phyloP scores from a whole-genome alignment of 2,888 invertebrate species.

The Blastobasis adustella region DNA sequence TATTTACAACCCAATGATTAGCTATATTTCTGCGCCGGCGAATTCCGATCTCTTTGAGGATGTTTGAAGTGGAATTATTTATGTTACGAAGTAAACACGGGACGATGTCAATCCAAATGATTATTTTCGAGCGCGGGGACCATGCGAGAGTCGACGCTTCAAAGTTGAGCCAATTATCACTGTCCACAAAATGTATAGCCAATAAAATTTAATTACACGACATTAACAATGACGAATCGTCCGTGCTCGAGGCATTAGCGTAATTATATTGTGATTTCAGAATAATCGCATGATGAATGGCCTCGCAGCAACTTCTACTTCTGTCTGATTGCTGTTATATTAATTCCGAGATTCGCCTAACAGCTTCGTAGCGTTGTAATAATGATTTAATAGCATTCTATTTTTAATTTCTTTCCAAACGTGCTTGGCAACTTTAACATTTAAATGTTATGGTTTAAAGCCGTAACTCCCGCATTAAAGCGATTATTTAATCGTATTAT shows the following conservation, averaged over 20 bases:
- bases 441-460: too few relatives aligned
- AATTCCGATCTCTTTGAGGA: too few relatives aligned
- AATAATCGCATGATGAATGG: constrained; percentile 60
- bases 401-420: not conserved
- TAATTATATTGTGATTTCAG: constrained; percentile 62
- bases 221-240: constrained; percentile 55
- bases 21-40: too few relatives aligned
- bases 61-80: too few relatives aligned
- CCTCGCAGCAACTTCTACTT: constrained; percentile 37
- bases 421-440: too few relatives aligned
- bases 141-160: not conserved
- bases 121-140: too few relatives aligned
- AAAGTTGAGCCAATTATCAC: constrained; percentile 25
- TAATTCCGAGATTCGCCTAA: constrained; percentile 30
- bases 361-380: constrained; percentile 28
- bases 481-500: too few relatives aligned
- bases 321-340: constrained; percentile 37
- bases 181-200: constrained; percentile 35
- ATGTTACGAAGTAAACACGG: too few relatives aligned
- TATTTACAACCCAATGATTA: too few relatives aligned
- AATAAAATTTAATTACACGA: constrained; percentile 57
- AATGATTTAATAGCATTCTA: constrained; percentile 12
- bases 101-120: too few relatives aligned
- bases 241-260: constrained; percentile 39
- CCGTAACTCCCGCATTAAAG: too few relatives aligned